Percentiles rank a stretch among this genome's conserved stretches.
Evolutionary conservation across 2,888 invertebrate species (phyloP).

Genomic region (Noctua pronuba): DNA sequence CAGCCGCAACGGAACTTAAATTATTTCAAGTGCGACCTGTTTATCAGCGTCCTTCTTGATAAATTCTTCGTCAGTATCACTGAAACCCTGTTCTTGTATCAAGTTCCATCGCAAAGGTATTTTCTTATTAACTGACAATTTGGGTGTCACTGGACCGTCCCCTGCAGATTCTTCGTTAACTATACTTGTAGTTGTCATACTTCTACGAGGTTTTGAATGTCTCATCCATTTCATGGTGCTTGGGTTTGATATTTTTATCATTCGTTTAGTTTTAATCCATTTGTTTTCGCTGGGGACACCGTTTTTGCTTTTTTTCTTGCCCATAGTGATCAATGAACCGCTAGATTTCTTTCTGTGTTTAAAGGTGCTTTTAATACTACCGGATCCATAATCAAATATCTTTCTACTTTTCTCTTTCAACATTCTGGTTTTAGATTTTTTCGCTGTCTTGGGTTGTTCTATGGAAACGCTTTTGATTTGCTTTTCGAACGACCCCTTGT

Average conservation of each 20-base stretch:
- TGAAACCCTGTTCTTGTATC: not conserved
- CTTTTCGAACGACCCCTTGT: not conserved
- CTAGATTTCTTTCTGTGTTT: not conserved
- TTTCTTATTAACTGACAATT: not conserved
- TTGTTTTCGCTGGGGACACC: not conserved
- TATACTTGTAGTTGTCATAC: conserved; percentile 23
- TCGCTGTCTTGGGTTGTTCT: not conserved
- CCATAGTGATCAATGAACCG: not conserved
- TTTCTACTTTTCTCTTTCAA: conserved; percentile 27
- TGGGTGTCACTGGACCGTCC: conserved; percentile 35
- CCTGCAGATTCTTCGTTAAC: conserved; percentile 47
- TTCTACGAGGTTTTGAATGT: conserved; percentile 32
- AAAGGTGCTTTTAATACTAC: not conserved
- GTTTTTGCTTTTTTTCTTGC: conserved; percentile 18
- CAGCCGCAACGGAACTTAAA: not conserved
- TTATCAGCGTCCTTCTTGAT: not conserved
- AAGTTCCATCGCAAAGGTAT: conserved; percentile 3
- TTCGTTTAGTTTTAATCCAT: conserved; percentile 30
- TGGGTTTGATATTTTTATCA: conserved; percentile 10
- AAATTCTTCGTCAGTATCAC: conserved; percentile 24
- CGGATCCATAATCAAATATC: conserved; percentile 3
- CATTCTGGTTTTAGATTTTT: conserved; percentile 1
- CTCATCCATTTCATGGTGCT: conserved; percentile 5
- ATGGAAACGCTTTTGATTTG: no score
- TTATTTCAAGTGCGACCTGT: not conserved